These are phyloP conservation scores for Uria aalge DNA, from an alignment of 2,113 vertebrate species.

Conservation along the genomic window DNA sequence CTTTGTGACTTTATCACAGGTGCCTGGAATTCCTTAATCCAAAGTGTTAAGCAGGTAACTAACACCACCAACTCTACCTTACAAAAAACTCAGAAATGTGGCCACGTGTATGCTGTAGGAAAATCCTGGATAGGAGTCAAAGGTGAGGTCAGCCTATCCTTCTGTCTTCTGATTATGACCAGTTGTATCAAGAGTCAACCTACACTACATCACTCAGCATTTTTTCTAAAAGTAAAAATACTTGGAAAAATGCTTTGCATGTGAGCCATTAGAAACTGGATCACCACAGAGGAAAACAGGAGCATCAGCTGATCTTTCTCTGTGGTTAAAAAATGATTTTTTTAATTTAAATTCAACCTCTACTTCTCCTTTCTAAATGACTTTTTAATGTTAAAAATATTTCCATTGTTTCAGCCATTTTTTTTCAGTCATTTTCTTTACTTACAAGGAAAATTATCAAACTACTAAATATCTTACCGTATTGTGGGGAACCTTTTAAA, in stretches of 20 bases:
- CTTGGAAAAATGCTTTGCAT: background rate
- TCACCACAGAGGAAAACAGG: background rate
- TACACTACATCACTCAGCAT: background rate
- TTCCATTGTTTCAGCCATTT: background rate
- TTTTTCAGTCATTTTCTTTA: background rate
- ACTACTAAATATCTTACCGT: background rate
- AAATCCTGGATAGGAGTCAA: background rate
- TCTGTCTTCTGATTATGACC: background rate
- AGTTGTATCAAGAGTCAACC: background rate
- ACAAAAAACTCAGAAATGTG: background rate
- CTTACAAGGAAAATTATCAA: background rate
- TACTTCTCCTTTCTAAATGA: background rate
- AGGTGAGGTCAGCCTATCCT: fast-evolving
- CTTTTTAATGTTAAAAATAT: background rate
- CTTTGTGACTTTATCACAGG: background rate
- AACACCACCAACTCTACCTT: background rate
- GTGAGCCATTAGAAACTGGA: background rate
- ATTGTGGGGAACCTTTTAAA: background rate
- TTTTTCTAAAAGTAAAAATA: background rate
- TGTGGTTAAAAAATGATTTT: background rate
- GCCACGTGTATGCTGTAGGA: background rate
- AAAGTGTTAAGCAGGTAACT: background rate
- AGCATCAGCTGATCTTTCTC: background rate
- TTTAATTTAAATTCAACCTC: background rate
- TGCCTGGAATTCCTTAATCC: background rate